These are phyloP conservation scores for Tonatia bakeri DNA, from an alignment of 2,113 vertebrate species.

Conservation along the genomic window DNA sequence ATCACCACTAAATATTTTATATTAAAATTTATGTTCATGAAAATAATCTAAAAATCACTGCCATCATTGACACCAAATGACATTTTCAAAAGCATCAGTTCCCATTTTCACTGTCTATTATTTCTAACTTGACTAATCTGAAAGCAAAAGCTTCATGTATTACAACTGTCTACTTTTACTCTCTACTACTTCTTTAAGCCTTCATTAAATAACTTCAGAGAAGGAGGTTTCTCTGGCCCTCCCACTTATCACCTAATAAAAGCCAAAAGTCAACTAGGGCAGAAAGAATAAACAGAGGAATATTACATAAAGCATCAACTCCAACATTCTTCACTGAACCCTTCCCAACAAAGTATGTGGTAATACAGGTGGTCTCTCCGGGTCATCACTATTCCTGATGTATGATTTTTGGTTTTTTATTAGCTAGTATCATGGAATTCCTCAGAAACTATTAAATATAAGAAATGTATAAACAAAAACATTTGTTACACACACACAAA, in stretches of 20 bases:
- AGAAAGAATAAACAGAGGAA: not conserved
- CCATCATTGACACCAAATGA: not conserved
- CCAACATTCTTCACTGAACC: not conserved
- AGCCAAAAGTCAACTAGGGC: not conserved
- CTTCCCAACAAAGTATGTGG: not conserved
- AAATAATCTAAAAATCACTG: slow-evolving; percentile 22
- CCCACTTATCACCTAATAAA: not conserved
- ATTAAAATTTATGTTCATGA: not conserved
- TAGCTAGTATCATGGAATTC: not conserved
- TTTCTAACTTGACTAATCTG: not conserved
- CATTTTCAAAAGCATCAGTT: slow-evolving; percentile 34
- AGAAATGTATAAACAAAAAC: slow-evolving; percentile 9
- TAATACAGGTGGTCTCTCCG: not conserved
- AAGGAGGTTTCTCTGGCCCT: not conserved
- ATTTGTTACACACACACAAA: not conserved
- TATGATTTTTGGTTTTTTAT: not conserved
- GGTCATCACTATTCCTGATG: not conserved
- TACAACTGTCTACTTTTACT: not conserved
- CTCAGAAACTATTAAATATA: not conserved
- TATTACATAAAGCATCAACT: slow-evolving; percentile 3
- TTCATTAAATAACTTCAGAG: slow-evolving; percentile 19
- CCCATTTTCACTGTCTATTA: not conserved
- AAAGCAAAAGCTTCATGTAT: not conserved
- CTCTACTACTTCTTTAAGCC: not conserved
- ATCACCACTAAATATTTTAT: not conserved